Base-by-base conservation (phyloP, 1,140 invertebrate genomes). In the Olivierus martensii region DNA sequence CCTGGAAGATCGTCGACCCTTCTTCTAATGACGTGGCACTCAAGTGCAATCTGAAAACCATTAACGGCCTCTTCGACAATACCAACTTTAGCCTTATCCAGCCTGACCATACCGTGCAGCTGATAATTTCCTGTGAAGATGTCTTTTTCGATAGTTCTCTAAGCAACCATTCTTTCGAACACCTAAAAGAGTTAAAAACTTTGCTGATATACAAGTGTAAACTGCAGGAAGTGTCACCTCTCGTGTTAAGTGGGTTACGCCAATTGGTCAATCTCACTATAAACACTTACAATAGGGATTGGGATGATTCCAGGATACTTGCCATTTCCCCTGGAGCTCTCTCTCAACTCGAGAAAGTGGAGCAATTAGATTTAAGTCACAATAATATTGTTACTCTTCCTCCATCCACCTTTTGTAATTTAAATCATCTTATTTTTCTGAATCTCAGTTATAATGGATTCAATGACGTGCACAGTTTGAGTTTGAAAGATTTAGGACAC, bases 331-430 rank as follows among this genome's bases (percentile, higher is more conserved):
- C 77, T 78, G 59, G 82, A 85, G 63, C 56, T 73, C 77, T 87
- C 52, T 67, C 75, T 14, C 80, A 82, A 11, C 68, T 87, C 52
- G 72, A 75, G 38, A 75, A 81, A 62, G 70, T 88, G 39, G 75
- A 79, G 53, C 70, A 74, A 53, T 71, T 91, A 6, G 85, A 91
- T 65, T 68, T 88, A 6, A 86, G 86, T 14, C 73, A 90, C 65
- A 88, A 88, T 69, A 84, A 86, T 63, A 79, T 89, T 28, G 83
- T 81, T 80, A 80, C 74, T 36, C 69, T 85, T 38, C 84, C 85
- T 41, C 67, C 73, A 12, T 78, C 81, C 37, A 70, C 84, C 11
- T 79, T 90, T 61, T 88, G 84, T 67, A 78, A 80, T 5, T 70
- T 87, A 5, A 21, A 44, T n/a, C 53, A 44, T 21, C 45, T 65